phyloP scores from a whole-genome alignment of 2,797 vertebrate genomes.

The Cynodonichthys magdalenae region DNA sequence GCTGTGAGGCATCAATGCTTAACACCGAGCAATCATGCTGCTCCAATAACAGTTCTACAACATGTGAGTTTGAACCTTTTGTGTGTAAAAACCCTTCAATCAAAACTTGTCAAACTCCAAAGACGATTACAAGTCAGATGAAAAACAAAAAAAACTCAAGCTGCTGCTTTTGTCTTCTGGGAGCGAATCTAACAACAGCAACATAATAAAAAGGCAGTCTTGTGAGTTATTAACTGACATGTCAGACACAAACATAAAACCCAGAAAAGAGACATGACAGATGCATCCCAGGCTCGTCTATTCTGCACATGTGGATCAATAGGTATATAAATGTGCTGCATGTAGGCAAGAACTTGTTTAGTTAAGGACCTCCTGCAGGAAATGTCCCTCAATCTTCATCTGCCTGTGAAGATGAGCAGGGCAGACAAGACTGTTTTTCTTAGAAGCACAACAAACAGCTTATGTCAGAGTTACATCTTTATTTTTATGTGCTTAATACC shows the following conservation, averaged over 20 bases:
- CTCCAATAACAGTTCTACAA: too few species aligned
- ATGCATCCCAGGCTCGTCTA: constrained; percentile 18
- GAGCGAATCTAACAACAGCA: constrained; percentile 31
- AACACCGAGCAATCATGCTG: too few species aligned
- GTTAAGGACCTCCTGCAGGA: constrained; percentile 22
- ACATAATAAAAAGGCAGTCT: constrained; percentile 56
- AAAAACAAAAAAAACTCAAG: constrained; percentile 9
- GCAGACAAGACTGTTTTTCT: constrained; percentile 2
- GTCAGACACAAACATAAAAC: constrained; percentile 12
- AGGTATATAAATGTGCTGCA: constrained; percentile 20
- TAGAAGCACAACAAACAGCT: neutral
- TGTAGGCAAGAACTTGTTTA: constrained; percentile 23
- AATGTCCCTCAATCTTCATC: constrained; percentile 14
- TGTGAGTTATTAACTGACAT: constrained; percentile 47
- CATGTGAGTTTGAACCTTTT: neutral
- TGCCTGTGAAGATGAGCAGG: neutral
- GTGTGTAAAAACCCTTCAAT: neutral
- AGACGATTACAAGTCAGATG: constrained; percentile 6
- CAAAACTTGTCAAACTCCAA: constrained; percentile 4
- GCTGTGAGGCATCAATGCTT: too few species aligned
- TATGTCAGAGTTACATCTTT: constrained; percentile 22
- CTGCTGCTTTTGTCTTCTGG: constrained; percentile 20
- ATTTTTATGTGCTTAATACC: constrained; percentile 36
- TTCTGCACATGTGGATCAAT: constrained; percentile 40
- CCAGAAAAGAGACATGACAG: constrained; percentile 23